Evolutionary conservation across 2,888 invertebrate genomes (phyloP).

Genomic region (Yponomeuta malinellus): DNA sequence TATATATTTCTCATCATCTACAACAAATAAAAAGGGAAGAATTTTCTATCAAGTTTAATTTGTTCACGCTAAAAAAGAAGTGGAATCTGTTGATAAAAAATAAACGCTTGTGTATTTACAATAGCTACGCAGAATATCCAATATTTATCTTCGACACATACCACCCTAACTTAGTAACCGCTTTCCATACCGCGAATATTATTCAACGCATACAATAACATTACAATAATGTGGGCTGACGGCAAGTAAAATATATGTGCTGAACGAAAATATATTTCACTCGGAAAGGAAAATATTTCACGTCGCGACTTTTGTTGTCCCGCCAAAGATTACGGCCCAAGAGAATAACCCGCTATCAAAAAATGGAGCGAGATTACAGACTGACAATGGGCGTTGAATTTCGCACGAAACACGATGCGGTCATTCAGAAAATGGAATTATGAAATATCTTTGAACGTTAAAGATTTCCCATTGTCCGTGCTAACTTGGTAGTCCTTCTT

Average conservation of each 20-base stretch:
- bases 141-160: too few species aligned
- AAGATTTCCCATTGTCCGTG: too few species aligned
- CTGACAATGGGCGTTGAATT: background rate
- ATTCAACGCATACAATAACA: conserved; percentile 10
- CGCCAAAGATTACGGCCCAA: conserved; percentile 8
- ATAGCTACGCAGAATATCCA: too few species aligned
- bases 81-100: too few species aligned
- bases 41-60: too few species aligned
- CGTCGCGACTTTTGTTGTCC: conserved; percentile 13
- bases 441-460: too few species aligned
- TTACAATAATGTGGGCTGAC: conserved; percentile 8
- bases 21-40: too few species aligned
- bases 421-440: background rate
- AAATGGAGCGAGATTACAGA: conserved; percentile 11
- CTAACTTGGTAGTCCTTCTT: too few species aligned
- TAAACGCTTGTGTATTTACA: too few species aligned
- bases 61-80: too few species aligned
- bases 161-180: background rate
- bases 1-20: too few species aligned
- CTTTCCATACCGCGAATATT: conserved; percentile 2
- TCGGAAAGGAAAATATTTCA: conserved; percentile 10
- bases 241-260: conserved; percentile 8
- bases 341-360: conserved; percentile 9
- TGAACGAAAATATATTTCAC: conserved; percentile 7
- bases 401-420: background rate